Evolutionary conservation across 2,113 vertebrate genomes (phyloP), one percentile per base, ranked within the genome.

Genomic region (Lophochroa leadbeateri): DNA sequence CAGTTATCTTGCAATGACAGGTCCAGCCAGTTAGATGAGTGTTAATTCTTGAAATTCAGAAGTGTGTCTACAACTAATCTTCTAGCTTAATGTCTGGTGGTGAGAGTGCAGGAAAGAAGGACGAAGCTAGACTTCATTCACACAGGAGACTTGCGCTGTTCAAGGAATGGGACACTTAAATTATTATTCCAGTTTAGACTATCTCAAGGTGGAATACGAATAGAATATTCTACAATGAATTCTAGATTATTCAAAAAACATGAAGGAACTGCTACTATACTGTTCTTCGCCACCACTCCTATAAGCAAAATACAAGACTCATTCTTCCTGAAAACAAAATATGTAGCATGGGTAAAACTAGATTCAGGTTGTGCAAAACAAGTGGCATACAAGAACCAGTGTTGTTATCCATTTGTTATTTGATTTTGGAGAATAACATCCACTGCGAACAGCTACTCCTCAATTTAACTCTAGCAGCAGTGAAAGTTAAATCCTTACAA

Each of bases 261-360:
- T 8, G 16, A 83, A 4, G 8, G 17, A 88, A 57, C 10, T 61
- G 33, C 20, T 49, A n/a, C 21, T 1, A 0, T 7, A 24, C 28
- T 41, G 28, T n/a, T 91, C 53, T 86, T 46, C 63, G 47, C 28
- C 46, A 82, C 24, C 25, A n/a, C 29, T 64, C 31, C 28, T 37
- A 50, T 0, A 4, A 88, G 19, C 13, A 79, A 84, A 72, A 76
- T 17, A 52, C 0, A 0, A 82, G 61, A 64, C 5, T 33, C 3
- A 18, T 39, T 50, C 33, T 82, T 90, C 47, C 70, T 81, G 17
- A 78, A 86, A 88, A 67, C 1, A 49, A 70, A 58, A 27, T 2
- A 5, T 1, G 0, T 27, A 46, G 17, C 58, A 58, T 63, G 17
- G 17, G 31, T 28, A 72, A 52, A 79, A 53, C 35, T 35, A 35